A percentile compares a stretch with the other conserved stretches of the same genome.
Conservation (phyloP, 2,888 invertebrate species). For the Megastigmus dorsalis region DNA sequence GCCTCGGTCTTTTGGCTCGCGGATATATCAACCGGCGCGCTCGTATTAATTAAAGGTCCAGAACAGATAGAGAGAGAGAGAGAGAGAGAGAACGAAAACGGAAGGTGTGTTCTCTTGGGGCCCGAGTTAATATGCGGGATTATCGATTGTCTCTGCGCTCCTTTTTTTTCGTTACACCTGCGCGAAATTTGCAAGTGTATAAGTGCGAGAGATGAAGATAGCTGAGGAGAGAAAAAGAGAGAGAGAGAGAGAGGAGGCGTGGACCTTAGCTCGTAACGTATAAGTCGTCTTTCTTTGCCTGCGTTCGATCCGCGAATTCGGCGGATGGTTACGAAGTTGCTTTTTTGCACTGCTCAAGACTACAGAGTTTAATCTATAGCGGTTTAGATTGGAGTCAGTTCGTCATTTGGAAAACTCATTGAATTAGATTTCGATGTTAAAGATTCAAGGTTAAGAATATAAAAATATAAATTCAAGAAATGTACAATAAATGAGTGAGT, state of each 20-base stretch:
- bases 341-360: too few relatives aligned
- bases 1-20: not conserved
- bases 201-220: constrained; percentile 32
- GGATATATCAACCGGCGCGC: not conserved
- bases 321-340: too few relatives aligned
- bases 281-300: constrained; percentile 3
- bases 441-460: too few relatives aligned
- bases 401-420: too few relatives aligned
- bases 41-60: constrained; percentile 23
- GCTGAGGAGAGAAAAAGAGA: too few relatives aligned
- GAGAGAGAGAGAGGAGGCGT: not conserved
- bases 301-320: not conserved
- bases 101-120: constrained; percentile 8
- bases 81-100: not conserved
- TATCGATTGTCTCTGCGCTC: constrained; percentile 18
- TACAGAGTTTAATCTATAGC: too few relatives aligned
- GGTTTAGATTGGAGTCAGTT: too few relatives aligned
- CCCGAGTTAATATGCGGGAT: constrained; percentile 21
- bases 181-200: not conserved
- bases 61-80: not conserved
- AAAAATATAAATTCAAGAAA: too few relatives aligned
- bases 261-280: not conserved
- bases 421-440: too few relatives aligned
- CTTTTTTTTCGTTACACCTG: not conserved
- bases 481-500: too few relatives aligned